These are phyloP conservation scores for Adineta ricciae DNA, from an alignment of 2,888 invertebrate genomes.

Conservation along the genomic window DNA sequence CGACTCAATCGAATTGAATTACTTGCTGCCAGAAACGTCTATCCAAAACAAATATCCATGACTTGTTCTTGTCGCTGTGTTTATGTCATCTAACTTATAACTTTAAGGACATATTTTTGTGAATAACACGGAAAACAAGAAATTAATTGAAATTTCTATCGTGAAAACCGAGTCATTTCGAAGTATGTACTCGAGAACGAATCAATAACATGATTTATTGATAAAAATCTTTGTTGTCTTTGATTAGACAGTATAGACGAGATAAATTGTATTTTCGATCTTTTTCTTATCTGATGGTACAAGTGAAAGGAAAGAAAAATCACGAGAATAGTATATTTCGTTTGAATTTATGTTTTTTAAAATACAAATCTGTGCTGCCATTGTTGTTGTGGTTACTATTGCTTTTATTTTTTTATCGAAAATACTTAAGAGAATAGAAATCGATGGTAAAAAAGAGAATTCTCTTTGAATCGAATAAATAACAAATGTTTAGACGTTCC, in stretches of 20 bases:
- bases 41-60: neutral
- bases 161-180: no score
- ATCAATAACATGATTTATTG: neutral
- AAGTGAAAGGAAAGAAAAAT: neutral
- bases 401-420: neutral
- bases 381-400: neutral
- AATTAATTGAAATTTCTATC: no score
- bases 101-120: neutral
- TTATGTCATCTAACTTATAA: neutral
- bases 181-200: neutral
- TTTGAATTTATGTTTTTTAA: neutral
- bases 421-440: neutral
- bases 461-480: no score
- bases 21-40: neutral
- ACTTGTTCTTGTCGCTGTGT: neutral
- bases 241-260: neutral
- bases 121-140: neutral
- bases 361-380: no score
- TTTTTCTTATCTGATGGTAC: neutral
- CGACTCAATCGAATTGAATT: neutral
- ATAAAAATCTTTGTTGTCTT: neutral
- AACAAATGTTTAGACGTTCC: neutral
- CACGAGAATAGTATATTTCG: neutral
- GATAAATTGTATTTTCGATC: neutral
- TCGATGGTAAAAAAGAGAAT: no score